Percentiles rank a stretch among this genome's conserved stretches.
Evolutionary conservation across 2,113 vertebrate species (phyloP).

Genomic region (Drymodes brunneopygia): DNA sequence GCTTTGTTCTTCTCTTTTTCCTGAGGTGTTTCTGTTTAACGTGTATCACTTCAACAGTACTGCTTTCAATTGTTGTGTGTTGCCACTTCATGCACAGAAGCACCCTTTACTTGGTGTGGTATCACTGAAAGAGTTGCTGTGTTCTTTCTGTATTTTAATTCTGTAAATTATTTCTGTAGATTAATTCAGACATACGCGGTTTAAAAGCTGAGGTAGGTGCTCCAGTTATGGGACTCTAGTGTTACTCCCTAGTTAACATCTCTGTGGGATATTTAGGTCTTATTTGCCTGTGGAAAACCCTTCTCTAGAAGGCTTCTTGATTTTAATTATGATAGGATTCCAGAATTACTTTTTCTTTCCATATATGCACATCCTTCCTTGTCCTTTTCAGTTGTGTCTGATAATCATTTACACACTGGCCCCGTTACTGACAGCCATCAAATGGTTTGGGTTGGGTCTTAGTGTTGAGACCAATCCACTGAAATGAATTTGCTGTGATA

Average conservation of each 20-base stretch:
- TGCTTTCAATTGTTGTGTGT: not conserved
- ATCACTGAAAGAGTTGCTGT: not conserved
- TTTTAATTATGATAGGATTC: not conserved
- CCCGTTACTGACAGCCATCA: not conserved
- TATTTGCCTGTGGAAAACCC: not conserved
- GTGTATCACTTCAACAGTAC: accelerated
- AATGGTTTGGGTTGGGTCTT: not conserved
- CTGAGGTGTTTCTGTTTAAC: not conserved
- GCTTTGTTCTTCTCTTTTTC: not conserved
- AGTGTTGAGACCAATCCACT: not conserved
- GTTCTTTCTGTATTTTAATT: not conserved
- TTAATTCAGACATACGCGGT: not conserved
- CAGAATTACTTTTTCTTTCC: not conserved
- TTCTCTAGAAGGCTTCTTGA: not conserved
- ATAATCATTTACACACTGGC: not conserved
- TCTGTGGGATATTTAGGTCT: not conserved
- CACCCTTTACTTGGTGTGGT: not conserved
- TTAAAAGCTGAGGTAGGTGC: not conserved
- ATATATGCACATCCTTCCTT: not conserved
- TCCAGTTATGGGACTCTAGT: not conserved
- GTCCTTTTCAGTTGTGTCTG: not conserved
- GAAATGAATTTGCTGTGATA: not conserved
- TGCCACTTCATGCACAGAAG: not conserved
- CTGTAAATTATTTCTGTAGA: not conserved
- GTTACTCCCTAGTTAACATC: not conserved